Evolutionary conservation across 2,797 vertebrate genomes (phyloP).

Genomic region (Eleutherodactylus coqui): DNA sequence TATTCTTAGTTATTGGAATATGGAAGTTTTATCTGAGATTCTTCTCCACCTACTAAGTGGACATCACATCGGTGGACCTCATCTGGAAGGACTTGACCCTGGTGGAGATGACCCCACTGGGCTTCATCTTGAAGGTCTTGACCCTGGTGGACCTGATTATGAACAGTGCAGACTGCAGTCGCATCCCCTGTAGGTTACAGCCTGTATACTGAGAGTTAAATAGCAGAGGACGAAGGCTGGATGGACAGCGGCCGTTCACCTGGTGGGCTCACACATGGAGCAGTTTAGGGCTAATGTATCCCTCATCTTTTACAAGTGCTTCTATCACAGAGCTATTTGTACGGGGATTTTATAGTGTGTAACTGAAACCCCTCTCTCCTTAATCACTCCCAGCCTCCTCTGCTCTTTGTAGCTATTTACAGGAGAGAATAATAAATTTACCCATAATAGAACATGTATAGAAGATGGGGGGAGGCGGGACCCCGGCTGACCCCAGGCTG

Average conservation of each 20-base stretch:
- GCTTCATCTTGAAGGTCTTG: not conserved
- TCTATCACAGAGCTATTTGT: slow-evolving; percentile 49
- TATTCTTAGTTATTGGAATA: not conserved
- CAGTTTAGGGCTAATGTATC: slow-evolving; percentile 33
- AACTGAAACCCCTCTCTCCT: slow-evolving; percentile 18
- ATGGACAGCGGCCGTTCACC: not conserved
- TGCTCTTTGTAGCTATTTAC: slow-evolving; percentile 37
- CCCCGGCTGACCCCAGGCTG: slow-evolving; percentile 15
- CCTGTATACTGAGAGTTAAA: not conserved
- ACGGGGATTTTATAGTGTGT: slow-evolving; percentile 43
- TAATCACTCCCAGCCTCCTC: slow-evolving; percentile 49
- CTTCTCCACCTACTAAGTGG: not conserved
- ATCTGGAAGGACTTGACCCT: not conserved
- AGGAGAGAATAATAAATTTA: slow-evolving; percentile 27
- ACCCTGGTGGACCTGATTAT: not conserved
- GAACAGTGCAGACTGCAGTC: not conserved
- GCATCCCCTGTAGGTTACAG: not conserved
- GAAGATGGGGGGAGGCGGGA: not conserved
- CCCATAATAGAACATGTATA: not conserved
- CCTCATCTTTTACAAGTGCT: not conserved
- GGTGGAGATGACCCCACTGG: not conserved
- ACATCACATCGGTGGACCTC: not conserved
- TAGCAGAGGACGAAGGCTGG: not conserved
- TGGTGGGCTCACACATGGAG: slow-evolving; percentile 39
- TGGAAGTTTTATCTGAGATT: not conserved